phyloP scores from a whole-genome alignment of 2,797 vertebrate genomes.

The Vireo griseus region DNA sequence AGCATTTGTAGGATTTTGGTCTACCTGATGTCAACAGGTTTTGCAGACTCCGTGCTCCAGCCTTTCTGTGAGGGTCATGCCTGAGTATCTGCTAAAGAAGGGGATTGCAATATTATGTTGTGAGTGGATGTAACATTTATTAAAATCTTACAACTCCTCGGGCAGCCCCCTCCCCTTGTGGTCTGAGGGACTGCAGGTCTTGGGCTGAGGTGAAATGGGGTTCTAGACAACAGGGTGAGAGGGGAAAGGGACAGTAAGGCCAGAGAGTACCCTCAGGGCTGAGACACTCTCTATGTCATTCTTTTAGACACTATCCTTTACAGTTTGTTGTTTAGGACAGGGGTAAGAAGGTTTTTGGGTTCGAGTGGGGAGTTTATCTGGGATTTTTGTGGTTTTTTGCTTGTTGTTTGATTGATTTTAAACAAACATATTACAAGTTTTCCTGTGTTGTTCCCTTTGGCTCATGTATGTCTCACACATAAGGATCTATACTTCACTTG shows the following conservation, averaged over 20 bases:
- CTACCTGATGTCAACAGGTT: background rate
- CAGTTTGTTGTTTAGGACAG: background rate
- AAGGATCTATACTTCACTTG: background rate
- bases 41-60: background rate
- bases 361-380: accelerated
- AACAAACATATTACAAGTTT: background rate
- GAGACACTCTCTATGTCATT: background rate
- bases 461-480: background rate
- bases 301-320: background rate
- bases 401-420: background rate
- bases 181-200: background rate
- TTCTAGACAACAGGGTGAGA: background rate
- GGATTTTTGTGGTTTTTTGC: background rate
- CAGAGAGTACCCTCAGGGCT: accelerated
- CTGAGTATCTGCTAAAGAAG: background rate
- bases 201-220: background rate
- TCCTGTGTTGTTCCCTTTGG: background rate
- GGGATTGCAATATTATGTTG: background rate
- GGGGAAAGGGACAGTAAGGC: background rate
- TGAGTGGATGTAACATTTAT: background rate
- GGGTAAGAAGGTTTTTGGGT: background rate
- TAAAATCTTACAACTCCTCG: background rate
- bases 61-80: accelerated
- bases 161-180: accelerated
- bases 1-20: background rate